Evolutionary conservation across 2,888 invertebrate genomes (phyloP).

Genomic region (Amorpha juglandis): DNA sequence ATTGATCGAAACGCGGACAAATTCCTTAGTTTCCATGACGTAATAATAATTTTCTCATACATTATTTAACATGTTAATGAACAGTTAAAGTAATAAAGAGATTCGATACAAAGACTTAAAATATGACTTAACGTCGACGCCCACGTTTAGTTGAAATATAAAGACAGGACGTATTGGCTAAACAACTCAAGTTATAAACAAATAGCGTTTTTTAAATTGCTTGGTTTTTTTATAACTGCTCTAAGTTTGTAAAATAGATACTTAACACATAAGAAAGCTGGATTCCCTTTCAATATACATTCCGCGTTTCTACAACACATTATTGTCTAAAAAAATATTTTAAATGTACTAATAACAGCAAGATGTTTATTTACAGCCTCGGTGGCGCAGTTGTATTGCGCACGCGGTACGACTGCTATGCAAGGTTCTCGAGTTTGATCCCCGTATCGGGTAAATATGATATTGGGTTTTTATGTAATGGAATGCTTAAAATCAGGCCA

Average conservation of each 20-base stretch:
- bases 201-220: constrained; percentile 28
- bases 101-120: constrained; percentile 59
- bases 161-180: constrained; percentile 43
- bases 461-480: too few species aligned
- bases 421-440: too few species aligned
- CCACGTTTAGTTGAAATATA: constrained; percentile 55
- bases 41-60: constrained; percentile 49
- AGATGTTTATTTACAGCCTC: too few species aligned
- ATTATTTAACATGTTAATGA: constrained; percentile 50
- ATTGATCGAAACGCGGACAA: constrained; percentile 43
- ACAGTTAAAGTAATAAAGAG: constrained; percentile 58
- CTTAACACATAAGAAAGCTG: too few species aligned
- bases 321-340: background rate
- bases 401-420: too few species aligned
- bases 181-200: constrained; percentile 40
- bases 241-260: background rate
- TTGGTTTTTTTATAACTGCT: background rate
- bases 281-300: too few species aligned
- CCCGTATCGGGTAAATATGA: too few species aligned
- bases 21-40: constrained; percentile 44
- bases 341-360: too few species aligned
- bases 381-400: too few species aligned
- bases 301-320: too few species aligned
- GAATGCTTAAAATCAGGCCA: too few species aligned
- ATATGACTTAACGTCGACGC: constrained; percentile 57